Evolutionary conservation across 2,113 vertebrate species (phyloP).

Genomic region (Thunnus thynnus): DNA sequence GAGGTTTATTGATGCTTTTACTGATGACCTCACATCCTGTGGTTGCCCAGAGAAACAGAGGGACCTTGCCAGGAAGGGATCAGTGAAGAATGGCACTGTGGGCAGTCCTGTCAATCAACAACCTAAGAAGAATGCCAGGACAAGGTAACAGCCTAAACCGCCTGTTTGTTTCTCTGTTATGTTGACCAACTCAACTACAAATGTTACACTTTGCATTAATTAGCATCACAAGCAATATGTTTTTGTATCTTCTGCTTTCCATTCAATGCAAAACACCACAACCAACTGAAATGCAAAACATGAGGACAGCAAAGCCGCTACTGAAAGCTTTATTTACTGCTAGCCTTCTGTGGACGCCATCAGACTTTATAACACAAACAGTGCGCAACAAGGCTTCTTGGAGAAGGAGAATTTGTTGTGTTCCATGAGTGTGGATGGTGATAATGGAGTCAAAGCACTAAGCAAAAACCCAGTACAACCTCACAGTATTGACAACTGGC

Average conservation of each 20-base stretch:
- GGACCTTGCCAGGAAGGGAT: conserved; percentile 95
- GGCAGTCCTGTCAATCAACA: conserved; percentile 98
- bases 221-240: conserved; percentile 30
- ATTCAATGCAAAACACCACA: conserved; percentile 15
- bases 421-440: conserved; percentile 27
- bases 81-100: conserved; percentile 94
- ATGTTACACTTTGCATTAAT: conserved; percentile 43
- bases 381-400: conserved; percentile 12
- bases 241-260: conserved; percentile 12
- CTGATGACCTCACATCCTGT: conserved; percentile 73
- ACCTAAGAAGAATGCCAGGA: conserved; percentile 98
- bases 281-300: conserved; percentile 40
- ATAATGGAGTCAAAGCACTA: conserved; percentile 35
- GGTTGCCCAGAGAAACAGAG: conserved; percentile 94
- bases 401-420: conserved; percentile 1
- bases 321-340: conserved; percentile 29
- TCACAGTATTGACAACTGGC: conserved; percentile 55
- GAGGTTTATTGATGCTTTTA: conserved; percentile 19
- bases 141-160: conserved; percentile 87
- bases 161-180: conserved; percentile 17
- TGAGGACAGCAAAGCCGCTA: neutral
- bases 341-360: conserved; percentile 8
- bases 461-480: conserved; percentile 38
- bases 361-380: conserved; percentile 30
- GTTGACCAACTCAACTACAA: conserved; percentile 18